Percentiles rank a stretch among this genome's conserved stretches.
These are phyloP conservation scores for Crotalus helleri DNA, from an alignment of 2,113 vertebrate species.

Conservation along the genomic window DNA sequence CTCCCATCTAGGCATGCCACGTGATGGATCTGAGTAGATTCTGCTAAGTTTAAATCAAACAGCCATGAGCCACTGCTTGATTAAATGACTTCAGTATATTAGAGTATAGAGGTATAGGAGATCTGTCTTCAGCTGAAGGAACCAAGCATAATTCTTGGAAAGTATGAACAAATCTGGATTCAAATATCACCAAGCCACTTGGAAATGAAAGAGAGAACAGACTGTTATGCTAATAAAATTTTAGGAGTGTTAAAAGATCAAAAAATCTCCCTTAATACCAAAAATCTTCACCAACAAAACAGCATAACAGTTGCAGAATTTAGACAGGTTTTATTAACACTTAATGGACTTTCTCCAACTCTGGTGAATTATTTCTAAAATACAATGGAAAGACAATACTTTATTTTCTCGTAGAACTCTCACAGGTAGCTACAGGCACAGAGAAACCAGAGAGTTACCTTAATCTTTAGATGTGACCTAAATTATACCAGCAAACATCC, in stretches of 20 bases:
- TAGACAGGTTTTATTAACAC: constrained; percentile 23
- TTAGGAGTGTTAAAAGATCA: background rate
- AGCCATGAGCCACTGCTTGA: background rate
- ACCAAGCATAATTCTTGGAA: constrained; percentile 5
- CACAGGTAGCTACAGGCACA: no score
- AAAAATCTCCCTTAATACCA: background rate
- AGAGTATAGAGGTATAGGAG: background rate
- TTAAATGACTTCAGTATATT: background rate
- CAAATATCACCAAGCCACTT: background rate
- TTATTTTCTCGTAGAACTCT: background rate
- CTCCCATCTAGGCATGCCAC: background rate
- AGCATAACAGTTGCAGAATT: background rate
- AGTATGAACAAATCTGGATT: background rate
- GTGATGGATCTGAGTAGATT: background rate
- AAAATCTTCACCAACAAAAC: background rate
- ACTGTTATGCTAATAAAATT: background rate
- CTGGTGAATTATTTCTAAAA: constrained; percentile 19
- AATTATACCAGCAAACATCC: background rate
- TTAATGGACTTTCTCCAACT: constrained; percentile 17
- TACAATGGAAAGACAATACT: background rate
- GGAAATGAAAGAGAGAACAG: background rate
- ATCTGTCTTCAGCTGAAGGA: background rate
- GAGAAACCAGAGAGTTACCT: background rate
- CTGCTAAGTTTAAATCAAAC: background rate
- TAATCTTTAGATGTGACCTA: background rate